Conservation (phyloP, 2,797 vertebrate species). For the Sebastes steindachneri region DNA sequence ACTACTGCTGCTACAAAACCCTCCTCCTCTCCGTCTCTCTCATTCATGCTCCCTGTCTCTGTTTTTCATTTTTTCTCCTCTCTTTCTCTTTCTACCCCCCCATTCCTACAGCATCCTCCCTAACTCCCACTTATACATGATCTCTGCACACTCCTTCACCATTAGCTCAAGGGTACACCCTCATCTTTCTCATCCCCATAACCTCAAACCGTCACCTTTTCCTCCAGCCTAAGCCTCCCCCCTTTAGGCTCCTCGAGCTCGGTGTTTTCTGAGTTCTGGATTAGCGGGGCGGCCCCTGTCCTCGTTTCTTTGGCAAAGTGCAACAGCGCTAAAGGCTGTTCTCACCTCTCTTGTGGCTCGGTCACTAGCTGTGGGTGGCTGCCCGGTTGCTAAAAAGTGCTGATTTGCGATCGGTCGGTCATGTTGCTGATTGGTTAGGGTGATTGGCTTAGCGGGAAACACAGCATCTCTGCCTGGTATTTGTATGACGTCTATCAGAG, state of each 20-base stretch:
- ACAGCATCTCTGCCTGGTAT: background rate
- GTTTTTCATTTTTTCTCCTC: conserved; percentile 1
- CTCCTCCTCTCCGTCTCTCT: conserved; percentile 29
- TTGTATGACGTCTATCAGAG: background rate
- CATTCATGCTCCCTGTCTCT: conserved; percentile 44
- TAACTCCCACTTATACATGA: conserved; percentile 24
- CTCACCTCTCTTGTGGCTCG: conserved; percentile 30
- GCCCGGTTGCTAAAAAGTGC: background rate
- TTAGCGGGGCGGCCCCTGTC: conserved; percentile 22
- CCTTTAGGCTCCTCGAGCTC: conserved; percentile 13
- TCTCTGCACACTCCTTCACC: conserved; percentile 26
- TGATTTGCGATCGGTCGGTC: background rate
- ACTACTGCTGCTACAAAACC: conserved; percentile 28
- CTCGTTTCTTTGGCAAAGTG: conserved; percentile 34
- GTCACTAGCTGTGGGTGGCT: background rate
- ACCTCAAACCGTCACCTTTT: conserved; percentile 53
- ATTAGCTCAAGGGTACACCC: conserved; percentile 44
- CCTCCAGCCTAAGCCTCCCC: conserved; percentile 11
- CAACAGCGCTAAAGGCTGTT: conserved; percentile 53
- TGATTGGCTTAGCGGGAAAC: background rate
- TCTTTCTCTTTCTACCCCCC: background rate
- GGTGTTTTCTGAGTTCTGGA: conserved; percentile 8
- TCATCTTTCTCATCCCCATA: conserved; percentile 27
- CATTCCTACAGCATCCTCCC: conserved; percentile 9
- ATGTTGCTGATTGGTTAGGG: background rate